These are phyloP conservation scores for Uria aalge DNA, from an alignment of 2,113 vertebrate species.

Conservation along the genomic window DNA sequence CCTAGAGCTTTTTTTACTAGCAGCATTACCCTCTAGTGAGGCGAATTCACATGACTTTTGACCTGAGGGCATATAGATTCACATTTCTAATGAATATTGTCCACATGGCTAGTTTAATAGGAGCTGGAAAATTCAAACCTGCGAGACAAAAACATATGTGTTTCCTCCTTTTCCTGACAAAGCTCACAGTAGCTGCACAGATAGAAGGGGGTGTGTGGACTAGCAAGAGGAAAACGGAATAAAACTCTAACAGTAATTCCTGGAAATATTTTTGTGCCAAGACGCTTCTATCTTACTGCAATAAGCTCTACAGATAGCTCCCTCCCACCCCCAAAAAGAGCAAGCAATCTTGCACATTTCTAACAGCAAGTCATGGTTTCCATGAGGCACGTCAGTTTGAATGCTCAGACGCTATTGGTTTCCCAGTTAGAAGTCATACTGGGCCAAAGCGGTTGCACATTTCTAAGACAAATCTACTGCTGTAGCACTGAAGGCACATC, in stretches of 20 bases:
- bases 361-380: background rate
- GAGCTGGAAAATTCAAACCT: background rate
- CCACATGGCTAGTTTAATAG: background rate
- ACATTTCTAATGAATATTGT: background rate
- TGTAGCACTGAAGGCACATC: background rate
- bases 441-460: background rate
- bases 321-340: background rate
- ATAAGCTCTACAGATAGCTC: background rate
- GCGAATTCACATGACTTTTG: background rate
- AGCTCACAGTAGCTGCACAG: background rate
- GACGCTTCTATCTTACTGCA: background rate
- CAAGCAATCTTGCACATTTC: background rate
- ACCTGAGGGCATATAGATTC: background rate
- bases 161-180: background rate
- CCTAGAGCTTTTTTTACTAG: background rate
- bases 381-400: background rate
- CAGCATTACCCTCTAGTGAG: background rate
- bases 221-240: background rate
- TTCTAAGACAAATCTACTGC: constrained; percentile 22
- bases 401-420: background rate
- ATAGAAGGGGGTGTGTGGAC: background rate
- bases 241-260: background rate
- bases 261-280: background rate
- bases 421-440: constrained; percentile 2
- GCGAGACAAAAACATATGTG: background rate